Evolutionary conservation across 1,140 invertebrate genomes (phyloP).

Genomic region (Drosophila kepulauana): DNA sequence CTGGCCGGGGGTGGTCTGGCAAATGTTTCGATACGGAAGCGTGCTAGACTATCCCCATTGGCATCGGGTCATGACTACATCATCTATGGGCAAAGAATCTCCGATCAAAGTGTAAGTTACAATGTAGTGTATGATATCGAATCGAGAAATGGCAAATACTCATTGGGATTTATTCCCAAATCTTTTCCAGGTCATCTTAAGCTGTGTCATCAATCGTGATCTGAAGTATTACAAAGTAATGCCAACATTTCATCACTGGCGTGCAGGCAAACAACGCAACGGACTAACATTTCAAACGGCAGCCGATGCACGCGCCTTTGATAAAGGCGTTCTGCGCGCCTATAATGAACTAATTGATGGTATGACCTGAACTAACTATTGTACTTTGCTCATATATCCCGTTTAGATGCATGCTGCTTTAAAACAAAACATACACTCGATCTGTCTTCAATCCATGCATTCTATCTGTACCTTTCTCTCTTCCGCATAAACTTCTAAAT

Average conservation of each 20-base stretch:
- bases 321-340: constrained; percentile 95
- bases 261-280: constrained; percentile 97
- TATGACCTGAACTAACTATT: constrained; percentile 85
- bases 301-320: constrained; percentile 96
- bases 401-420: constrained; percentile 46
- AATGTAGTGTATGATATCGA: background rate
- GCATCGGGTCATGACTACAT: constrained; percentile 90
- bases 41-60: constrained; percentile 86
- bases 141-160: no score
- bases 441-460: constrained; percentile 23
- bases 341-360: constrained; percentile 96
- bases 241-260: constrained; percentile 99
- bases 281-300: constrained; percentile 97
- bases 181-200: constrained; percentile 92
- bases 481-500: constrained; percentile 15
- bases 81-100: constrained; percentile 96
- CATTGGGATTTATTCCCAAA: background rate
- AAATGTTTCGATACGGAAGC: constrained; percentile 94
- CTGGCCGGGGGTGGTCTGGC: constrained; percentile 96
- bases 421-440: constrained; percentile 2
- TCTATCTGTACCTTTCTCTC: constrained; percentile 1
- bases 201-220: constrained; percentile 97
- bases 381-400: background rate
- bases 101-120: constrained; percentile 93
- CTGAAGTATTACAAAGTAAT: constrained; percentile 99